Percentiles rank a stretch among this genome's conserved stretches.
phyloP scores from a whole-genome alignment of 2,888 invertebrate species.

The Chaetogeoica ovagalla region DNA sequence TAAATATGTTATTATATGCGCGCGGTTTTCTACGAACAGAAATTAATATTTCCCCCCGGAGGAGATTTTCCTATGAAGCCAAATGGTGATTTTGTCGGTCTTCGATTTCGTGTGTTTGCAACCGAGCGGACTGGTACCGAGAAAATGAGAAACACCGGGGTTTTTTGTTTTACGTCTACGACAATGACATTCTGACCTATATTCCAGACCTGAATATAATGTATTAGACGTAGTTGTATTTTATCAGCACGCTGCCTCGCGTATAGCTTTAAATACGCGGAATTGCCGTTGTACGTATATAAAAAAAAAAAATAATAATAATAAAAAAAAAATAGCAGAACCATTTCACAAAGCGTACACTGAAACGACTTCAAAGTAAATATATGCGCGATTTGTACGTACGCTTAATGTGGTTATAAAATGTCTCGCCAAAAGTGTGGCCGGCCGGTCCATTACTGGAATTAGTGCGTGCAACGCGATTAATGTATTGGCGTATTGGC shows the following conservation, averaged over 20 bases:
- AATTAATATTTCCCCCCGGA: too few species aligned
- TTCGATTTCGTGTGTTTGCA: not conserved
- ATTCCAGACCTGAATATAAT: not conserved
- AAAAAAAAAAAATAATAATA: too few species aligned
- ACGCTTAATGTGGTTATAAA: not conserved
- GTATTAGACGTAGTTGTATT: not conserved
- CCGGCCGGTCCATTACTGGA: not conserved
- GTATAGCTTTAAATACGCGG: not conserved
- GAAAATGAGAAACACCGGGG: not conserved
- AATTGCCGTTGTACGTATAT: not conserved
- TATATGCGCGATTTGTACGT: not conserved
- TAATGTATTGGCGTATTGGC: not conserved
- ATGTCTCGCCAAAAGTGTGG: not conserved
- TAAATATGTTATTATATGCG: not conserved
- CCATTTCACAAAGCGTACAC: not conserved
- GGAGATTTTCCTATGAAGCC: too few species aligned
- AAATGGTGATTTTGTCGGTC: not conserved
- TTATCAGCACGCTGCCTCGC: not conserved
- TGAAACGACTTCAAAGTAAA: slow-evolving; percentile 19
- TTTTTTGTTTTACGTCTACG: not conserved
- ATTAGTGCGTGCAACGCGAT: not conserved
- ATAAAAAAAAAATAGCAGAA: not conserved
- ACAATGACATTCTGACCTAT: slow-evolving; percentile 14
- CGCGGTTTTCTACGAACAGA: not conserved
- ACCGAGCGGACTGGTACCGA: not conserved